Evolutionary conservation across 2,888 invertebrate species (phyloP).

Genomic region (Amitus sp.): DNA sequence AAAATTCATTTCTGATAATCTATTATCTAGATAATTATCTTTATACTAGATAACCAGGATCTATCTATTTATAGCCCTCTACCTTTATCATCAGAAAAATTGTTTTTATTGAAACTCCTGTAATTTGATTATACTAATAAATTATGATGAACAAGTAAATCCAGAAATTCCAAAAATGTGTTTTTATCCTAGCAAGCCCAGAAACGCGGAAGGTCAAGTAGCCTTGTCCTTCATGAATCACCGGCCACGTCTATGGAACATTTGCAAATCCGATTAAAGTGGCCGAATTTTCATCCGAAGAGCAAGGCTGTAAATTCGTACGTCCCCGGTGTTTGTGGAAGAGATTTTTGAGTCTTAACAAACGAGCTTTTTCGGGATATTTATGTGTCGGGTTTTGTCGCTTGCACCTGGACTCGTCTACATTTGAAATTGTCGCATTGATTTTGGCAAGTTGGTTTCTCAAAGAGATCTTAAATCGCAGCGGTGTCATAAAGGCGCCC

Average conservation of each 20-base stretch:
- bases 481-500: constrained; percentile 56
- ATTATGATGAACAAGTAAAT: too few relatives aligned
- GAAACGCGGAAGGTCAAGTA: constrained; percentile 11
- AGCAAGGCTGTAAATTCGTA: constrained; percentile 60
- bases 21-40: too few relatives aligned
- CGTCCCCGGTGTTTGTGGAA: constrained; percentile 56
- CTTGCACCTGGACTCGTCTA: neutral
- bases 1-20: too few relatives aligned
- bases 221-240: neutral
- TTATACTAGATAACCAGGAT: too few relatives aligned
- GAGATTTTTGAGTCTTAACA: constrained; percentile 58
- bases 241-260: constrained; percentile 32
- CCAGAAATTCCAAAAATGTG: too few relatives aligned
- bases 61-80: too few relatives aligned
- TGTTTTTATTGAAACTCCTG: too few relatives aligned
- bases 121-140: too few relatives aligned
- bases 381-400: too few relatives aligned
- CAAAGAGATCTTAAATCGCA: constrained; percentile 60
- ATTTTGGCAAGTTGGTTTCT: constrained; percentile 15
- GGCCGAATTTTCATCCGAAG: constrained; percentile 49
- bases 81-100: too few relatives aligned
- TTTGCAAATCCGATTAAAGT: constrained; percentile 44
- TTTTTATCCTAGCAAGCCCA: too few relatives aligned
- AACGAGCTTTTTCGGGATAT: too few relatives aligned
- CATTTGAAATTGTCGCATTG: neutral